Conservation (phyloP, 2,888 invertebrate genomes). For the Boloria euphrosyne region DNA sequence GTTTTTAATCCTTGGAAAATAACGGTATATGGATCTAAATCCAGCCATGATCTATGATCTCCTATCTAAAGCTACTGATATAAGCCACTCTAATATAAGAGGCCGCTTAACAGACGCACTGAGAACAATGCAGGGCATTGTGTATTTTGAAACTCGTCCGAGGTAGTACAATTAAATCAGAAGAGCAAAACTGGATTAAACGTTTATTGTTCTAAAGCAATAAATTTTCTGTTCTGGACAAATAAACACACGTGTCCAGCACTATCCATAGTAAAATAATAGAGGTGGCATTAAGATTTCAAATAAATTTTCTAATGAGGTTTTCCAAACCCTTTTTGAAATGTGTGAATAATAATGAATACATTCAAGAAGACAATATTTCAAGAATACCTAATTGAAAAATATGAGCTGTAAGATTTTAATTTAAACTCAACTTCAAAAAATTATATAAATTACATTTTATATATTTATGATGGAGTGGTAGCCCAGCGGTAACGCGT, state of each 20-base stretch:
- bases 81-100: conserved; percentile 16
- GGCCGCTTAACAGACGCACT: conserved; percentile 29
- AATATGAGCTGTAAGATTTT: too few species aligned
- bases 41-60: conserved; percentile 6
- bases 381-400: too few species aligned
- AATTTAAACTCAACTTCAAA: too few species aligned
- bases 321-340: background rate
- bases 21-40: background rate
- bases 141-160: conserved; percentile 49
- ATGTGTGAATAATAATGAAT: too few species aligned
- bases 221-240: conserved; percentile 69
- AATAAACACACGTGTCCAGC: conserved; percentile 57
- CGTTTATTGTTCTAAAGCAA: conserved; percentile 66
- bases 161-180: conserved; percentile 63
- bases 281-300: background rate
- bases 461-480: too few species aligned
- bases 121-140: conserved; percentile 38
- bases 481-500: too few species aligned
- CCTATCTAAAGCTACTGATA: background rate
- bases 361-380: too few species aligned
- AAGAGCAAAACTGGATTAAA: conserved; percentile 63
- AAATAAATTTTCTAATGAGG: background rate
- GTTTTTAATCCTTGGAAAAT: too few species aligned
- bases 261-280: background rate
- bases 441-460: too few species aligned